A percentile compares a stretch with the other conserved stretches of the same genome.
These are phyloP conservation scores for Hyperoplus lanceolatus DNA, from an alignment of 2,797 vertebrate species.

Conservation along the genomic window DNA sequence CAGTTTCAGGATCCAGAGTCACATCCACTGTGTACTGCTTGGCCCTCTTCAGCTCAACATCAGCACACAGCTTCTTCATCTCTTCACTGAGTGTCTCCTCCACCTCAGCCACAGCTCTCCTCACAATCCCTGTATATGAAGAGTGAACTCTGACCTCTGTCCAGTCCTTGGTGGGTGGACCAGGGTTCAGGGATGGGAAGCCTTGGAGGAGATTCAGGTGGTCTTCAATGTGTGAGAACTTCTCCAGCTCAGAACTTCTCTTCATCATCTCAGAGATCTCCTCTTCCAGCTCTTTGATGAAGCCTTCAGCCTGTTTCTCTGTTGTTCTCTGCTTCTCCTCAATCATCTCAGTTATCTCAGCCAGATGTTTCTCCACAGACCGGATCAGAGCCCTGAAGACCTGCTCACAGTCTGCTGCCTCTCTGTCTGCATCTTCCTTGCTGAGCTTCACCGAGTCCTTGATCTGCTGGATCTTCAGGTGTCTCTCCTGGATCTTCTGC, in stretches of 20 bases:
- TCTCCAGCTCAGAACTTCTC: not conserved
- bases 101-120: slow-evolving; percentile 18
- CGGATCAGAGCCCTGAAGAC: slow-evolving; percentile 1
- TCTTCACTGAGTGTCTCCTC: slow-evolving; percentile 6
- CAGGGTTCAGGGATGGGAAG: not conserved
- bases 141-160: not conserved
- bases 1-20: slow-evolving; percentile 19
- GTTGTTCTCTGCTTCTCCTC: not conserved
- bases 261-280: slow-evolving; percentile 1
- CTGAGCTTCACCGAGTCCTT: not conserved
- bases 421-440: not conserved
- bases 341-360: not conserved
- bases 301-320: slow-evolving; percentile 2
- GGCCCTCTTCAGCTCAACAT: not conserved
- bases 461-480: not conserved
- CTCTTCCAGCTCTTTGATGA: slow-evolving; percentile 10
- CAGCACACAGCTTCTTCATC: not conserved
- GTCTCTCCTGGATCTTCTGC: not conserved
- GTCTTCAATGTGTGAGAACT: not conserved
- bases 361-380: slow-evolving; percentile 3
- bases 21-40: slow-evolving; percentile 22
- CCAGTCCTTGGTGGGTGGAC: slow-evolving; percentile 16
- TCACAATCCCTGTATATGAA: not conserved
- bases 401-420: not conserved
- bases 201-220: not conserved